Evolutionary conservation across 2,113 vertebrate genomes (phyloP).

Genomic region (Macrotus californicus): DNA sequence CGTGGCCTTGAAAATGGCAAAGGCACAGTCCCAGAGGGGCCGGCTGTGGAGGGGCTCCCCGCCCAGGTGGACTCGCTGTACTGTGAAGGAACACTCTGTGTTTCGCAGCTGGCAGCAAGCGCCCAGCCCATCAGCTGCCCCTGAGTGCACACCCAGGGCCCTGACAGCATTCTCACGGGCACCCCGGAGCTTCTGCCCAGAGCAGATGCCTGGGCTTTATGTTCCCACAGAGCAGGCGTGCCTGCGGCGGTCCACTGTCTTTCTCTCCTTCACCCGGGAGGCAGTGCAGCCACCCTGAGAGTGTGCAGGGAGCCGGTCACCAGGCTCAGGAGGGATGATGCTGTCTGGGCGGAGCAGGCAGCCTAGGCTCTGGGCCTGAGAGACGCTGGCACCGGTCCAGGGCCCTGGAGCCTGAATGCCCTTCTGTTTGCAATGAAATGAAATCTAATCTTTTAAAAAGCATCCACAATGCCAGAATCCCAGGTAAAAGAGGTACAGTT

Average conservation of each 20-base stretch:
- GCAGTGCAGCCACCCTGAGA: fast-evolving
- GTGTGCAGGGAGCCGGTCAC: neutral
- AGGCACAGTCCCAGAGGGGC: neutral
- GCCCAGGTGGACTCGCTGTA: conserved; percentile 12
- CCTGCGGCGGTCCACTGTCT: neutral
- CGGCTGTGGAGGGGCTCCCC: fast-evolving
- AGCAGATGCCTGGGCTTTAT: neutral
- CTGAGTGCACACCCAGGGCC: conserved; percentile 23
- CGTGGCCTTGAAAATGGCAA: neutral
- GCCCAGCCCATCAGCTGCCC: neutral
- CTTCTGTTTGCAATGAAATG: conserved; percentile 26
- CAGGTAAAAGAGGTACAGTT: neutral
- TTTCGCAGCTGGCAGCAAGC: neutral
- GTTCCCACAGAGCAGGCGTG: neutral
- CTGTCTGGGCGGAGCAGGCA: neutral
- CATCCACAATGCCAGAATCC: neutral
- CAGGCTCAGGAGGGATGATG: neutral
- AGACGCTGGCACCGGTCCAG: neutral
- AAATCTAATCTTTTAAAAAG: conserved; percentile 16
- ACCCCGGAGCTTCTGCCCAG: neutral
- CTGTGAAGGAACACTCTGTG: conserved; percentile 60
- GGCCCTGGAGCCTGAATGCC: neutral
- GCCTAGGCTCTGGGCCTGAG: neutral
- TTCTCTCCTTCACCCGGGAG: neutral
- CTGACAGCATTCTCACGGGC: neutral